phyloP scores from a whole-genome alignment of 1,140 invertebrate genomes.

The Copidosoma floridanum region DNA sequence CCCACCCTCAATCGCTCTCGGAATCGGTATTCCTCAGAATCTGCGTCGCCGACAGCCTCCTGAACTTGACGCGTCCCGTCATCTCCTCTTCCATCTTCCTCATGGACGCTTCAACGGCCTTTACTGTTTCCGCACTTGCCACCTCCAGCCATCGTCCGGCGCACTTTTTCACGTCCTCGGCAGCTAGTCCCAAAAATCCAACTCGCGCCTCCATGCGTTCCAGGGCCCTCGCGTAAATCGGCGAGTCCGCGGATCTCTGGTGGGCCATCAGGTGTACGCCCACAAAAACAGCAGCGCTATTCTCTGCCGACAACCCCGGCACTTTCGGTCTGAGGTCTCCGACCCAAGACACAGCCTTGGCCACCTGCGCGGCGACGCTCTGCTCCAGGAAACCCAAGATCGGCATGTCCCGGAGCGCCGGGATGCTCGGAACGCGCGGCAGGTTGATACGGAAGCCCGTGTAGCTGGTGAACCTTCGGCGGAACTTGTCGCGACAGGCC shows the following conservation, averaged over 20 bases:
- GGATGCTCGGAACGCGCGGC: constrained; percentile 42
- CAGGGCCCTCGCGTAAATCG: constrained; percentile 4
- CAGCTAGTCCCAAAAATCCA: constrained; percentile 38
- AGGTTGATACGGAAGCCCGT: constrained; percentile 49
- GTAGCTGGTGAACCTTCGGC: constrained; percentile 51
- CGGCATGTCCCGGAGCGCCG: constrained; percentile 54
- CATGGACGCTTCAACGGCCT: background rate
- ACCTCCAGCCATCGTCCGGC: no score
- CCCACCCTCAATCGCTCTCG: no score
- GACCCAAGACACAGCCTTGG: constrained; percentile 54
- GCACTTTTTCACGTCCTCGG: constrained; percentile 16
- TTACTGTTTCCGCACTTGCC: background rate
- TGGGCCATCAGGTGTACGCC: constrained; percentile 59
- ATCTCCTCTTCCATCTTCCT: background rate
- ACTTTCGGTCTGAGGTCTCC: constrained; percentile 59
- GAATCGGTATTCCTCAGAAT: no score
- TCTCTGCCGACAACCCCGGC: constrained; percentile 52
- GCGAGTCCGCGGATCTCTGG: background rate
- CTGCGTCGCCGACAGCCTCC: no score
- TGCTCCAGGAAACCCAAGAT: constrained; percentile 61
- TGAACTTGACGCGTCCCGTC: background rate
- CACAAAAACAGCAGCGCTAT: constrained; percentile 56
- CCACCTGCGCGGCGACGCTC: constrained; percentile 54
- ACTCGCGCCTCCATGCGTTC: constrained; percentile 46
- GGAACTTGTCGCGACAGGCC: constrained; percentile 56